Conservation (phyloP, 2,113 vertebrate genomes). For the Plecotus auritus region DNA sequence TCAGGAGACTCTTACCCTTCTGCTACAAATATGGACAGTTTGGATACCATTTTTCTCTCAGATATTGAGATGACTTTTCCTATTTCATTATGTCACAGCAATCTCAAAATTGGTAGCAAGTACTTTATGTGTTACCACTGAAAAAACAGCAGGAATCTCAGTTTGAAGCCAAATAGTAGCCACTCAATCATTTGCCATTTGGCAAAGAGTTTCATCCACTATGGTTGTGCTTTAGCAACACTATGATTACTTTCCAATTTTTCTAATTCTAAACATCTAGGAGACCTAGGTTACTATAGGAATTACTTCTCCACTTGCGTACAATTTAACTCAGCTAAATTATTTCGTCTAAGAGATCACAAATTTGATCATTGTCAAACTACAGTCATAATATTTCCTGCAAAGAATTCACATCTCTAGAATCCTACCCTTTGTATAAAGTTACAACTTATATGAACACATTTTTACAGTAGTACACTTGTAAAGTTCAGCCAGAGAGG, state of each 20-base stretch:
- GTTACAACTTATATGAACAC: neutral
- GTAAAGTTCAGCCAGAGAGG: neutral
- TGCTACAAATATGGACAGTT: slow-evolving; percentile 2
- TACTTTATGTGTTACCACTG: slow-evolving; percentile 11
- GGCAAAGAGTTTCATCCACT: slow-evolving; percentile 49
- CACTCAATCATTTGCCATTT: slow-evolving; percentile 56
- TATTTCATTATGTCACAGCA: slow-evolving; percentile 40
- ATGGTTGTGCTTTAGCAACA: neutral
- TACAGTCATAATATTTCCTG: neutral
- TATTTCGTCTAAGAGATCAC: slow-evolving; percentile 13
- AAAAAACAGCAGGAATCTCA: slow-evolving; percentile 51
- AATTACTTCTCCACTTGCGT: slow-evolving; percentile 43
- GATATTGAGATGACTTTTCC: slow-evolving; percentile 20
- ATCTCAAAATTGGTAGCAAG: slow-evolving; percentile 52
- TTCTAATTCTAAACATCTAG: slow-evolving; percentile 60
- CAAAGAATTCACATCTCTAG: neutral
- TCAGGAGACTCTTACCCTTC: neutral
- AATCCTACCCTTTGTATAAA: neutral
- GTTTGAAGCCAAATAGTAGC: slow-evolving; percentile 47
- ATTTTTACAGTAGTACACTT: neutral
- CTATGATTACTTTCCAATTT: slow-evolving; percentile 49
- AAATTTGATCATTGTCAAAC: slow-evolving; percentile 17
- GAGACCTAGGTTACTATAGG: slow-evolving; percentile 54
- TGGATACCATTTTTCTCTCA: neutral
- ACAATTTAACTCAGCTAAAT: slow-evolving; percentile 35